Evolutionary conservation across 2,113 vertebrate genomes (phyloP).

Genomic region (Chrysochloris asiatica): DNA sequence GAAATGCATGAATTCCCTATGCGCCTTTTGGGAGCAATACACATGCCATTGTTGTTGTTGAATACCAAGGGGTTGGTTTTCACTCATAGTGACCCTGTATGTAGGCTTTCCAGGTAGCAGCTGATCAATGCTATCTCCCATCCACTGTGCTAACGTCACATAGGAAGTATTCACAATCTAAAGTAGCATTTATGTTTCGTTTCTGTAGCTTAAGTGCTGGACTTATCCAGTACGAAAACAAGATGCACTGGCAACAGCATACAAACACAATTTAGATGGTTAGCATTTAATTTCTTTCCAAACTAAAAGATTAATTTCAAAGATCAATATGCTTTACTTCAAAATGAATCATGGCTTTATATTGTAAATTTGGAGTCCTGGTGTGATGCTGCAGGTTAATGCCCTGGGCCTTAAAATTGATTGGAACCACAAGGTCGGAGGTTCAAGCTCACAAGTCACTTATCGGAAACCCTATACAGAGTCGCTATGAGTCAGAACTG

Average conservation of each 20-base stretch:
- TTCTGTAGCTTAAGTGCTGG: too few species aligned
- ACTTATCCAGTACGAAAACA: background rate
- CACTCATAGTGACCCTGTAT: background rate
- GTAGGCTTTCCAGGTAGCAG: background rate
- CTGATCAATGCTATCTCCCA: background rate
- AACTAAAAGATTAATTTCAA: background rate
- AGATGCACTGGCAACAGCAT: constrained; percentile 39
- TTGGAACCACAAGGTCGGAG: too few species aligned
- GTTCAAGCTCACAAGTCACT: too few species aligned
- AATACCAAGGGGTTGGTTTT: too few species aligned
- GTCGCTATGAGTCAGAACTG: too few species aligned
- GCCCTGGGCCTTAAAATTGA: too few species aligned
- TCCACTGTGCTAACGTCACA: background rate
- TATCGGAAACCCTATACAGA: too few species aligned
- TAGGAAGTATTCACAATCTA: constrained; percentile 25
- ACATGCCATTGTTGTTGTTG: background rate
- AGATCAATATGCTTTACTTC: too few species aligned
- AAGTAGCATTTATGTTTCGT: background rate
- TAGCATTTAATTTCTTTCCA: constrained; percentile 15
- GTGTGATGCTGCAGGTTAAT: too few species aligned
- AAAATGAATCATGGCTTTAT: too few species aligned
- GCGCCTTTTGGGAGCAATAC: background rate
- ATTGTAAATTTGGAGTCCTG: too few species aligned
- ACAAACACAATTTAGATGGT: background rate
- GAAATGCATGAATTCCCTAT: background rate